These are phyloP conservation scores for Panonychus citri DNA, from an alignment of 1,140 invertebrate genomes.

Conservation along the genomic window DNA sequence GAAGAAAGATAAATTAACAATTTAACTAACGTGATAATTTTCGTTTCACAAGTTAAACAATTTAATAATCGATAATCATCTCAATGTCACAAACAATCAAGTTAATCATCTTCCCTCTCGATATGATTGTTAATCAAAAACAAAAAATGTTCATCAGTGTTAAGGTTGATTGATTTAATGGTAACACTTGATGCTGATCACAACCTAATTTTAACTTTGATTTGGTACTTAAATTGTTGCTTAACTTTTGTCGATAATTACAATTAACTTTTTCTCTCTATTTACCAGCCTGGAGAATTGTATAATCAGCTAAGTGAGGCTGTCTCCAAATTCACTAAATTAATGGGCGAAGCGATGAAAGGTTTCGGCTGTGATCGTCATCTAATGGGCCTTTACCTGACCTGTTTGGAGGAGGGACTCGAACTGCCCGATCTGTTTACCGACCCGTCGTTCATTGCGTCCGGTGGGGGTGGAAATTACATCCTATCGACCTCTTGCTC, in stretches of 20 bases:
- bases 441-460: constrained; percentile 31
- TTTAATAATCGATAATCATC: not conserved
- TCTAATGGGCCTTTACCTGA: constrained; percentile 27
- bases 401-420: constrained; percentile 27
- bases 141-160: not conserved
- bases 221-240: no score
- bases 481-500: constrained; percentile 34
- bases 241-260: no score
- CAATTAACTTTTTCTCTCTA: not conserved
- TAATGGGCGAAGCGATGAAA: constrained; percentile 21
- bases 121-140: no score
- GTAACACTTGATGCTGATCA: not conserved
- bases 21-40: no score
- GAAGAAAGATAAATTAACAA: no score
- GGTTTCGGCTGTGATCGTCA: constrained; percentile 29
- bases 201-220: no score
- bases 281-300: constrained; percentile 6
- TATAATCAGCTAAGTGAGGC: constrained; percentile 18
- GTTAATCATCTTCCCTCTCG: no score
- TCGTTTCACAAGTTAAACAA: no score
- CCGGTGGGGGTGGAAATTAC: constrained; percentile 37
- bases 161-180: no score
- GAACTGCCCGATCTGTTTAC: constrained; percentile 29
- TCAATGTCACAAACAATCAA: not conserved
- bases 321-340: constrained; percentile 20